These are phyloP conservation scores for Synanthedon andrenaeformis DNA, from an alignment of 2,888 invertebrate genomes.

Conservation along the genomic window DNA sequence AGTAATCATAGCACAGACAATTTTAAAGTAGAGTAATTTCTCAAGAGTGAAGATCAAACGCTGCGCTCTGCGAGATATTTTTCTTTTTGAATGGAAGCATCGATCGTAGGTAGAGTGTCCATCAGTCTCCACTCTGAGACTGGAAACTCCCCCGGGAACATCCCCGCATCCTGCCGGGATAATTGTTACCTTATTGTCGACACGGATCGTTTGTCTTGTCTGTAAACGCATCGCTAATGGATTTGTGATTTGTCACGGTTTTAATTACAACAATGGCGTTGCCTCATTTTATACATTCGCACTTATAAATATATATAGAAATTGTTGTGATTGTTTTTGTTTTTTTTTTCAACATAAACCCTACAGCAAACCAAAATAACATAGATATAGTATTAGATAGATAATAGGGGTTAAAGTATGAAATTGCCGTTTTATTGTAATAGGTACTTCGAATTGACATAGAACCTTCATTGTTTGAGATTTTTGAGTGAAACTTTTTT, in stretches of 20 bases:
- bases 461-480: no score
- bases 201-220: constrained; percentile 43
- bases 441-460: no score
- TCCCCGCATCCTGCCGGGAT: constrained; percentile 16
- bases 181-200: constrained; percentile 48
- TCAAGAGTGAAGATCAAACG: constrained; percentile 8
- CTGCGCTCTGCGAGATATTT: constrained; percentile 10
- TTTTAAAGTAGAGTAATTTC: not conserved
- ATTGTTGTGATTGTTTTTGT: not conserved
- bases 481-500: no score
- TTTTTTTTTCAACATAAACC: not conserved
- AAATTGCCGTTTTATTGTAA: no score
- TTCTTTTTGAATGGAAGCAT: constrained; percentile 18
- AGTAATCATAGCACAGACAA: not conserved
- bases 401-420: no score
- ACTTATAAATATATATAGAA: not conserved
- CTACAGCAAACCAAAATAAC: no score
- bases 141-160: constrained; percentile 12
- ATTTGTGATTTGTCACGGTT: constrained; percentile 42
- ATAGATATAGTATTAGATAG: no score
- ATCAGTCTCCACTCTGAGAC: constrained; percentile 15
- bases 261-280: constrained; percentile 27
- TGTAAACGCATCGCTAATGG: constrained; percentile 39
- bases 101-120: constrained; percentile 22
- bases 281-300: not conserved